These are phyloP conservation scores for Colossoma macropomum DNA, from an alignment of 2,113 vertebrate species.

Conservation along the genomic window DNA sequence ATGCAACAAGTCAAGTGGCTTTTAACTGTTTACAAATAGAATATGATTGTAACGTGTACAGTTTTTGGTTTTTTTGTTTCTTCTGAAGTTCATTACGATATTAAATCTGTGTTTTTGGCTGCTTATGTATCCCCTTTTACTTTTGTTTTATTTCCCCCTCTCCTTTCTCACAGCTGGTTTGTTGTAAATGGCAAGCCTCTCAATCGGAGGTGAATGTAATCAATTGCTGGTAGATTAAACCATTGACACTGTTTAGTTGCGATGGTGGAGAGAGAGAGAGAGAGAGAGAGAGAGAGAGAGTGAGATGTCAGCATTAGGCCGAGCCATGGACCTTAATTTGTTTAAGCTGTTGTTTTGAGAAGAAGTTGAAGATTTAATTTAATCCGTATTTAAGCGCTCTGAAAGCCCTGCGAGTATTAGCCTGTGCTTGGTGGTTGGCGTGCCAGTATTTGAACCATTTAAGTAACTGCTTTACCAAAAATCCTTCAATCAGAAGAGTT, in stretches of 20 bases:
- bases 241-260: slow-evolving; percentile 67
- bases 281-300: slow-evolving; percentile 54
- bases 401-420: slow-evolving; percentile 75
- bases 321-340: slow-evolving; percentile 83
- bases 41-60: slow-evolving; percentile 99
- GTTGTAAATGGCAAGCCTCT: slow-evolving; percentile 54
- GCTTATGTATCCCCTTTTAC: slow-evolving; percentile 75
- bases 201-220: slow-evolving; percentile 74
- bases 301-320: slow-evolving; percentile 76
- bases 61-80: slow-evolving; percentile 84
- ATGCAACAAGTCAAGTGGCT: slow-evolving; percentile 99
- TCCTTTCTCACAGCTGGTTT: slow-evolving; percentile 53
- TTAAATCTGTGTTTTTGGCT: slow-evolving; percentile 86
- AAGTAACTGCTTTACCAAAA: slow-evolving; percentile 77
- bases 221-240: slow-evolving; percentile 63
- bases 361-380: not conserved
- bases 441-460: slow-evolving; percentile 79
- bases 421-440: slow-evolving; percentile 72
- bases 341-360: slow-evolving; percentile 57
- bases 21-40: slow-evolving; percentile 99
- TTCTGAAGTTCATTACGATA: slow-evolving; percentile 91
- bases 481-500: slow-evolving; percentile 71
- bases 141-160: not conserved
- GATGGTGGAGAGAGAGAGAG: slow-evolving; percentile 48
- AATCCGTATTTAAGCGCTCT: too few relatives aligned